Percentiles rank a stretch among this genome's conserved stretches.
Conservation (phyloP, 2,797 vertebrate species). For the Rhyacichthys aspro region DNA sequence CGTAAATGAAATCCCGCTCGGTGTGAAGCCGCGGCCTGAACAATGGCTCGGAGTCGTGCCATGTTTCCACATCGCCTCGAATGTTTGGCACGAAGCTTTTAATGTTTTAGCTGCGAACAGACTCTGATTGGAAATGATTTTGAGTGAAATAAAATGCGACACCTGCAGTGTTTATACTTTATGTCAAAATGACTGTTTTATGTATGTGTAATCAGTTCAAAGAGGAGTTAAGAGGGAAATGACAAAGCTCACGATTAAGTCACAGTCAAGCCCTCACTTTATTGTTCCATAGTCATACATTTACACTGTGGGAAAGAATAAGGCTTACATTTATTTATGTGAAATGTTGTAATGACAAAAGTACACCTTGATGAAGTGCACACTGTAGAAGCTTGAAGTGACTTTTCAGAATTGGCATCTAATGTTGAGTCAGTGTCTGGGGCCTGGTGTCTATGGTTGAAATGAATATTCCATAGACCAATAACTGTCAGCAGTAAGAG, state of each 20-base stretch:
- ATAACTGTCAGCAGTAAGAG: no score
- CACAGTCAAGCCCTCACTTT: not conserved
- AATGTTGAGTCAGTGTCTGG: no score
- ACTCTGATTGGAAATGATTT: slow-evolving; percentile 11
- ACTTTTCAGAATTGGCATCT: no score
- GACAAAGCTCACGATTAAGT: not conserved
- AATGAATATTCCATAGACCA: no score
- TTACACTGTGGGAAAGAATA: no score
- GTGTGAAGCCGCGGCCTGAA: slow-evolving; percentile 24
- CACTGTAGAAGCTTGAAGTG: no score
- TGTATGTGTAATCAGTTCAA: not conserved
- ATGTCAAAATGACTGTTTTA: not conserved
- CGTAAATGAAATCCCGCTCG: slow-evolving; percentile 52
- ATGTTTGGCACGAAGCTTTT: slow-evolving; percentile 15
- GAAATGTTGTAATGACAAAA: no score
- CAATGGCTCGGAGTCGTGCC: slow-evolving; percentile 36
- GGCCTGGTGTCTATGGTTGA: no score
- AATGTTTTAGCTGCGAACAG: slow-evolving; percentile 6
- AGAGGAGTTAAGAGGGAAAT: no score
- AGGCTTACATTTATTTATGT: no score
- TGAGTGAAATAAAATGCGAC: slow-evolving; percentile 3
- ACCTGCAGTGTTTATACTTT: not conserved
- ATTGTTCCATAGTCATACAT: no score
- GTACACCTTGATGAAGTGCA: no score
- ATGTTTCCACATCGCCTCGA: slow-evolving; percentile 22